Conservation (phyloP, 2,888 invertebrate genomes). For the Monochamus alternatus region DNA sequence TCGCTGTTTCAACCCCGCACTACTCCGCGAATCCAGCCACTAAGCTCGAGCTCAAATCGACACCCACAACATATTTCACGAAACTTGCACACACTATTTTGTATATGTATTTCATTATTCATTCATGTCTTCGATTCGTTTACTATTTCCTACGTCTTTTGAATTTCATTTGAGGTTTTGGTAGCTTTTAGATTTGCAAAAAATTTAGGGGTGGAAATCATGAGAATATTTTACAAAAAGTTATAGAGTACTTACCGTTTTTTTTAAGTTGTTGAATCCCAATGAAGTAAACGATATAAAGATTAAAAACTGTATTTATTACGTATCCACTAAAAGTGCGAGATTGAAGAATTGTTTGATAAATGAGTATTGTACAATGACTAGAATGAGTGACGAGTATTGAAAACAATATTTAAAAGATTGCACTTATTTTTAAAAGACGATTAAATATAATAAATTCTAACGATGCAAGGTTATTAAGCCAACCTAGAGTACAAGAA, state of each 20-base stretch:
- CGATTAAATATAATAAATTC: slow-evolving; percentile 66
- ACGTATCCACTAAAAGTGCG: slow-evolving; percentile 64
- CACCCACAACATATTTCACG: slow-evolving; percentile 24
- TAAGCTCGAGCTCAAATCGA: slow-evolving; percentile 35
- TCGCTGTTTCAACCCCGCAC: slow-evolving; percentile 58
- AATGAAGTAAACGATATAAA: slow-evolving; percentile 57
- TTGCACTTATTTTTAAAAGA: slow-evolving; percentile 68
- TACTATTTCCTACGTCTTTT: not conserved
- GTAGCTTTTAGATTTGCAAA: slow-evolving; percentile 7
- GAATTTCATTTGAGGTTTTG: not conserved
- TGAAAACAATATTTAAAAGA: slow-evolving; percentile 63
- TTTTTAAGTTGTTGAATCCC: slow-evolving; percentile 55
- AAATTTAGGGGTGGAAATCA: slow-evolving; percentile 12
- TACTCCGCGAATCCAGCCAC: slow-evolving; percentile 50
- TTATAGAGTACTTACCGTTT: slow-evolving; percentile 54
- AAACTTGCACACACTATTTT: slow-evolving; percentile 8
- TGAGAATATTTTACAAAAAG: not conserved
- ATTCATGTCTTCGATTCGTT: slow-evolving; percentile 8
- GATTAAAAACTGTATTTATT: slow-evolving; percentile 60
- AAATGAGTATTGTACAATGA: slow-evolving; percentile 61
- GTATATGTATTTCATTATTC: not conserved
- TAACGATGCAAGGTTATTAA: slow-evolving; percentile 68
- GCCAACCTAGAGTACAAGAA: slow-evolving; percentile 70
- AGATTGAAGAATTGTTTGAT: slow-evolving; percentile 55
- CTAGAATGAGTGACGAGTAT: slow-evolving; percentile 60